Base-by-base conservation (phyloP, 2,888 invertebrate genomes). In the Ochropacha duplaris region DNA sequence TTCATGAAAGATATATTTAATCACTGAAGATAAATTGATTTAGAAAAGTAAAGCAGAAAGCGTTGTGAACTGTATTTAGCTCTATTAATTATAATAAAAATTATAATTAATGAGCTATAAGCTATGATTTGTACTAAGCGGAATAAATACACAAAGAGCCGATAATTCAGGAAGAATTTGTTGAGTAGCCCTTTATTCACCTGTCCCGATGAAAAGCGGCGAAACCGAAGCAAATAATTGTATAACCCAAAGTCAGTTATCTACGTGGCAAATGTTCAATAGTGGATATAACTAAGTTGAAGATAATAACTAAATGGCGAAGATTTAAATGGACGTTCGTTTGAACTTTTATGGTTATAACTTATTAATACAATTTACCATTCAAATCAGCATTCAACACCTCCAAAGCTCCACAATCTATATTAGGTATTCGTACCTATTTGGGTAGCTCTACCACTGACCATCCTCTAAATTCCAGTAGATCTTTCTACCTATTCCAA, bases 401-500 rank as follows among this genome's bases (percentile, higher is more conserved):
- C 72, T 76, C 63, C 54, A 58, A 58, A 66, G 65, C 62, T 65
- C 64, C 70, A 72, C 78, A 82, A 78, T 75, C 72, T 64, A 65
- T 52, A 52, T 52, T 52, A 31, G 52, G 52, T 34, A 52, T 52
- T 52, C 52, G 34, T 52, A 57, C 73, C 66, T 76, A 77, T 81
- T 79, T 75, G 71, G 71, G 70, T 61, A 69, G 72, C 55, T 74
- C 72, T 63, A 66, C 69, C 66, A 65, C 66, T 71, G 65, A 68
- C 74, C 79, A 79, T 76, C 78, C 79, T 84, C 84, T 87, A 85
- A 88, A 91, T 89, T 86, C 90, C 87, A 81, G 78, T 86, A 85
- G 84, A 90, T 88, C 86, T 87, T 84, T 81, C 85, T 80, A 85
- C 87, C 86, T 87, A 85, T 87, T 83, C 86, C 81, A 76, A 67